phyloP scores from a whole-genome alignment of 2,797 vertebrate species.

The Xiphophorus birchmanni region DNA sequence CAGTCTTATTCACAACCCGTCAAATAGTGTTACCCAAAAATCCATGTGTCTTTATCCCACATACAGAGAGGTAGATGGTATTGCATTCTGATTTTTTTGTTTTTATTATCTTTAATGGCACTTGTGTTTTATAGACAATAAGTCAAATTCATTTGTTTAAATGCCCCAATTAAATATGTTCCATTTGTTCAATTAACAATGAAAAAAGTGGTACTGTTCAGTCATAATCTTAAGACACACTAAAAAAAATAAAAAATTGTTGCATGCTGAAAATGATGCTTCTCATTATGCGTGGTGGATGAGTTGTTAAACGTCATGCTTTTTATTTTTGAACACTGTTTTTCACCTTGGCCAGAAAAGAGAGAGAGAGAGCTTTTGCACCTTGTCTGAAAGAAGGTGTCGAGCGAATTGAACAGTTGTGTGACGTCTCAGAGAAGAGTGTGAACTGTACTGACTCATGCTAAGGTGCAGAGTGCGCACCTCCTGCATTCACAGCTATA shows the following conservation, averaged over 20 bases:
- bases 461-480: constrained; percentile 37
- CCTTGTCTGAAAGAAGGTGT: constrained; percentile 29
- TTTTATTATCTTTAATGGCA: background rate
- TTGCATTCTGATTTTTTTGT: too few species aligned
- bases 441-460: constrained; percentile 30
- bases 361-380: constrained; percentile 18
- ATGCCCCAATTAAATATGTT: background rate
- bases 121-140: background rate
- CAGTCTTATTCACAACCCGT: too few species aligned
- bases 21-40: too few species aligned
- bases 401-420: constrained; percentile 1
- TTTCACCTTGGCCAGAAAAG: constrained; percentile 9
- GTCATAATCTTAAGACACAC: constrained; percentile 1
- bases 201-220: background rate
- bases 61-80: too few species aligned
- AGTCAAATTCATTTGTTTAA: background rate
- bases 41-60: too few species aligned
- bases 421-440: constrained; percentile 9
- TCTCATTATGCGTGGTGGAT: constrained; percentile 2
- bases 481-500: constrained; percentile 65
- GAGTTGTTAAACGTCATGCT: background rate
- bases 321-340: constrained; percentile 18
- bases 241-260: background rate
- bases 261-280: constrained; percentile 6
- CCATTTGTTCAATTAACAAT: background rate